phyloP scores from a whole-genome alignment of 2,888 invertebrate species.

The Ptychoptera contaminata region DNA sequence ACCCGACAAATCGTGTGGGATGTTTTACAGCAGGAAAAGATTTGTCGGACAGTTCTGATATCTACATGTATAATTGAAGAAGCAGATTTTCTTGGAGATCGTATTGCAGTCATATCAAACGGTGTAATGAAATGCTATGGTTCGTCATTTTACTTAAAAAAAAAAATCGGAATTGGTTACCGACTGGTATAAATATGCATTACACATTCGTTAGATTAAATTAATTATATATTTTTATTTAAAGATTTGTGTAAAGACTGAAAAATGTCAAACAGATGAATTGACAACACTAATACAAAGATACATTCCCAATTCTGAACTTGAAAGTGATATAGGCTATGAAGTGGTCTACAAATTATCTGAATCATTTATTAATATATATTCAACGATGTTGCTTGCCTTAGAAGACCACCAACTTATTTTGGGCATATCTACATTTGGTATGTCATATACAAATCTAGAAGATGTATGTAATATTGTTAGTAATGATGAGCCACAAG shows the following conservation, averaged over 20 bases:
- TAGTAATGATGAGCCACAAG: constrained; percentile 31
- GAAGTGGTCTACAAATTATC: constrained; percentile 57
- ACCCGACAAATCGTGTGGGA: too few species aligned
- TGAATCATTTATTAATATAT: constrained; percentile 41
- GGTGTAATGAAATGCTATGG: too few species aligned
- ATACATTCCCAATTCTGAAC: constrained; percentile 46
- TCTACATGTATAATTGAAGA: too few species aligned
- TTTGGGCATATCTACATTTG: constrained; percentile 60
- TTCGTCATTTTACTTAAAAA: too few species aligned
- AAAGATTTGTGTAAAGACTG: constrained; percentile 34
- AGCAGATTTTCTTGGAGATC: too few species aligned
- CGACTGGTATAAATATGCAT: too few species aligned
- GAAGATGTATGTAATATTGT: constrained; percentile 78
- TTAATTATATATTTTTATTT: constrained; percentile 1
- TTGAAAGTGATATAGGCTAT: constrained; percentile 57
- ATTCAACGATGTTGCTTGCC: constrained; percentile 51
- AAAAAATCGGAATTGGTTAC: too few species aligned
- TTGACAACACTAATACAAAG: constrained; percentile 43
- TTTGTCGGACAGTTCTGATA: too few species aligned
- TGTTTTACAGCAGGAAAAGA: too few species aligned
- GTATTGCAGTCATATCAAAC: too few species aligned
- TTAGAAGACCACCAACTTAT: constrained; percentile 41
- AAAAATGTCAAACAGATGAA: constrained; percentile 31
- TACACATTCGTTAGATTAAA: background rate
- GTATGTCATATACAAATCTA: constrained; percentile 69